Base-by-base conservation (phyloP, 2,797 vertebrate species). In the Girardinus metallicus region DNA sequence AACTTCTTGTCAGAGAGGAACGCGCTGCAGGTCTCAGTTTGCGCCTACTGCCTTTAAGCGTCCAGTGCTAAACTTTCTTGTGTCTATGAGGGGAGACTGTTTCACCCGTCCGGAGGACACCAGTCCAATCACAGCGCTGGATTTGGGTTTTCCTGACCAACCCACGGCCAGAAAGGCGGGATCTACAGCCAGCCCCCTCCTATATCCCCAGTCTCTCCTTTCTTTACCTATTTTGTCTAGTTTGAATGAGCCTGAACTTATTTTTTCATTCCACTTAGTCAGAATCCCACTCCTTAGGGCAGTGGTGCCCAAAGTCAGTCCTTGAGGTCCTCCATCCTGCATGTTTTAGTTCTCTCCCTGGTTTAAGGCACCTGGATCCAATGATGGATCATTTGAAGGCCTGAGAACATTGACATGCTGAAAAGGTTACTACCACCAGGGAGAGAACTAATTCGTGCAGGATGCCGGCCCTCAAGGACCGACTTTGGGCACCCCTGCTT, bases 51-150 rank as follows among this genome's bases (percentile, higher is more conserved):
- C 75, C 83, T 82, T 72, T 75, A 66, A 84, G 77, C 78, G 86
- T 83, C 81, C 88, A 75, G 88, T 82, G 70, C 89, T 49, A 87
- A 92, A 92, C 92, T 94, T 93, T 93, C 91, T 91, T 91, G 90
- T 91, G 92, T 90, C 90, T 88, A 83, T 44, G 87, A 85, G 78
- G 72, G 83, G 84, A 89, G 89, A 89, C 83, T 84, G 62, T 83
- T 83, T 81, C 77, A 78, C 75, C 84, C 77, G 83, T 83, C 80
- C 86, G 4, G 73, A 47, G 68, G 41, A 73, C 47, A 79, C 66
- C 47, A 81, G 82, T 88, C 95, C 95, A 94, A 94, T 94, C 91
- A 57, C 21, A n/a, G 88, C 73, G 53, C 86, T 1, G 86, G 85
- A 90, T 84, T 83, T 77, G 73, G 78, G 74, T 83, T 88, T 86